Evolutionary conservation across 1,140 invertebrate species (phyloP).

Genomic region (Apocrypta bakeri): DNA sequence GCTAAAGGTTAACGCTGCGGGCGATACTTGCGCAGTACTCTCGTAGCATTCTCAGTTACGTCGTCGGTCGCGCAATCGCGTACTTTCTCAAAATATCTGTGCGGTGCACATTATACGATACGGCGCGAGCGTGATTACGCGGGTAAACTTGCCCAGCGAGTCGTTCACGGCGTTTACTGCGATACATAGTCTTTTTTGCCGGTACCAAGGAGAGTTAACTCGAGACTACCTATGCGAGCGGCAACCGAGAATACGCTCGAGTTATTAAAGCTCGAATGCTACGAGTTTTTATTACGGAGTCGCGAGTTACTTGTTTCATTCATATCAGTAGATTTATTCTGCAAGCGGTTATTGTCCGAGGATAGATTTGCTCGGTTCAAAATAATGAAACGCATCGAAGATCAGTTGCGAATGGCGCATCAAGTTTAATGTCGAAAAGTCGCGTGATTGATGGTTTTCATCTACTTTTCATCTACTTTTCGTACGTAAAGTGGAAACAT

Average conservation of each 20-base stretch:
- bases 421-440: neutral
- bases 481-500: slow-evolving; percentile 34
- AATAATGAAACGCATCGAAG: slow-evolving; percentile 23
- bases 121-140: neutral
- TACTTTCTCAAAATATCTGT: neutral
- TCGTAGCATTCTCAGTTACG: no score
- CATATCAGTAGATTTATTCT: neutral
- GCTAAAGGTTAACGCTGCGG: neutral
- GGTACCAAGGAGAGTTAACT: slow-evolving; percentile 24
- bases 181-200: slow-evolving; percentile 4
- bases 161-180: slow-evolving; percentile 27
- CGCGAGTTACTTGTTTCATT: slow-evolving; percentile 23
- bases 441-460: slow-evolving; percentile 49
- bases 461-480: no score
- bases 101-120: neutral
- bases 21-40: neutral
- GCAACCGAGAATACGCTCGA: neutral
- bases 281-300: slow-evolving; percentile 21
- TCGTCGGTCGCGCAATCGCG: slow-evolving; percentile 12
- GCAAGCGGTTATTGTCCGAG: neutral
- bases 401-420: no score
- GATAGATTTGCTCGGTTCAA: neutral
- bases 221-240: neutral
- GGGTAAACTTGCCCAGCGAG: neutral
- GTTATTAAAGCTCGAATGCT: slow-evolving; percentile 25